A percentile compares a stretch with the other conserved stretches of the same genome.
Conservation (phyloP, 2,888 invertebrate species). For the Resseliella maxima region DNA sequence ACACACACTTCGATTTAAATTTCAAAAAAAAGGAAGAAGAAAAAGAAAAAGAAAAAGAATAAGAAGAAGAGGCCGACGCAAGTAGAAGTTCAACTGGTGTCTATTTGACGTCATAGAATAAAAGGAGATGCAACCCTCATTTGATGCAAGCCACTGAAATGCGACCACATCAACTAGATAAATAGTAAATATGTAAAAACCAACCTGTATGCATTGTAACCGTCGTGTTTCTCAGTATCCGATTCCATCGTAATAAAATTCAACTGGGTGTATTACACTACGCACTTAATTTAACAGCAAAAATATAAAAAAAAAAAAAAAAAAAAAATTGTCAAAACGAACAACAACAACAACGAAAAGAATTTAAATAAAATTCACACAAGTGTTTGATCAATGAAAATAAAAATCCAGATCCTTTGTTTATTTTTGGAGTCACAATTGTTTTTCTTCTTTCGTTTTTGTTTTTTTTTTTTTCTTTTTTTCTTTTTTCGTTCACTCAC, state of each 20-base stretch:
- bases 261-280: background rate
- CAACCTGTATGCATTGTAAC: slow-evolving; percentile 35
- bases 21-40: background rate
- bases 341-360: background rate
- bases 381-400: background rate
- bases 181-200: background rate
- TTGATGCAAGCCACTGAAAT: background rate
- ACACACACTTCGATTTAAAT: background rate
- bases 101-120: background rate
- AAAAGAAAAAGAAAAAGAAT: no score
- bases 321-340: no score
- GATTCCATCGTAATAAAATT: slow-evolving; percentile 14
- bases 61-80: no score
- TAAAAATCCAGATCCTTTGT: background rate
- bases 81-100: no score
- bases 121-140: slow-evolving; percentile 4
- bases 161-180: background rate
- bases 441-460: no score
- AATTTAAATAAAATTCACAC: background rate
- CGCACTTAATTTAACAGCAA: slow-evolving; percentile 35
- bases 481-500: no score
- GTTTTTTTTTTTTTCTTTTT: no score
- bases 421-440: no score
- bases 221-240: slow-evolving; percentile 49
- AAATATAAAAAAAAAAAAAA: background rate